Percentiles rank a stretch among this genome's conserved stretches.
These are phyloP conservation scores for Lydus trimaculatus DNA, from an alignment of 2,888 invertebrate genomes.

Conservation along the genomic window DNA sequence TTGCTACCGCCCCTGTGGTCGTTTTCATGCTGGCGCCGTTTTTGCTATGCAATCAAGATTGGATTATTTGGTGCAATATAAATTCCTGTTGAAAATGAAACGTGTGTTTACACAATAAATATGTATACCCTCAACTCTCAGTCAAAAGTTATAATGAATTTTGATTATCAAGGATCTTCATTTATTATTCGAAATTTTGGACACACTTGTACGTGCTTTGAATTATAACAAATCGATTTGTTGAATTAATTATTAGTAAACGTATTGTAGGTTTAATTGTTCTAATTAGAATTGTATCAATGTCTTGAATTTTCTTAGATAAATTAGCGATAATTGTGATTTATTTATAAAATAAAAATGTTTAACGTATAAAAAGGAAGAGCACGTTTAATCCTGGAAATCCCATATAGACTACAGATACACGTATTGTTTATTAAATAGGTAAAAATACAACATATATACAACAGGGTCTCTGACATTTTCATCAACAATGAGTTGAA, in stretches of 20 bases:
- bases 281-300: neutral
- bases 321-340: neutral
- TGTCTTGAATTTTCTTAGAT: too few relatives aligned
- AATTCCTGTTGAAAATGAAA: neutral
- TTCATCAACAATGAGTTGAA: neutral
- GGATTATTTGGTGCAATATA: neutral
- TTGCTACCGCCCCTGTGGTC: too few relatives aligned
- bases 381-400: conserved; percentile 38
- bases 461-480: conserved; percentile 27
- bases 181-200: neutral
- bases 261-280: neutral
- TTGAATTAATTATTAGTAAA: neutral
- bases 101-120: neutral
- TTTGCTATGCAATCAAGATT: neutral
- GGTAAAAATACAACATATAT: conserved; percentile 22
- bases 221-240: neutral
- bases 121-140: neutral
- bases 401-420: conserved; percentile 30
- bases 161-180: neutral
- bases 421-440: conserved; percentile 31
- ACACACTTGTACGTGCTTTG: neutral
- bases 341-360: neutral
- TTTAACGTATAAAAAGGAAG: conserved; percentile 24
- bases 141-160: neutral
- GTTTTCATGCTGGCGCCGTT: too few relatives aligned